Evolutionary conservation across 2,113 vertebrate genomes (phyloP).

Genomic region (Gnathonemus echidnorhynchus): DNA sequence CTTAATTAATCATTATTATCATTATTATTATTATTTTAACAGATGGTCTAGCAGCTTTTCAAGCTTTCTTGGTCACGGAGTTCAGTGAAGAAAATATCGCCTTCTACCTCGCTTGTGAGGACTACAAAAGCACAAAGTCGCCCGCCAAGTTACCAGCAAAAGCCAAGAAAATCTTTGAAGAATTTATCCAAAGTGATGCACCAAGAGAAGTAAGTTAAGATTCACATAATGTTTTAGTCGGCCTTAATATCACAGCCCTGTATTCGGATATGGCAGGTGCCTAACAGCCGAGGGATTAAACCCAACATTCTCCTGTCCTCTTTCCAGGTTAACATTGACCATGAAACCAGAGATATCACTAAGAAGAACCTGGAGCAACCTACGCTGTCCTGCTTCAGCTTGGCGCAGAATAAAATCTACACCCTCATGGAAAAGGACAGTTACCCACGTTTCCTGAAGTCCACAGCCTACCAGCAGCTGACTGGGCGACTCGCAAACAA

Average conservation of each 20-base stretch:
- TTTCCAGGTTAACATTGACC: slow-evolving; percentile 82
- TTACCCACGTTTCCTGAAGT: slow-evolving; percentile 83
- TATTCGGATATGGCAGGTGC: slow-evolving; percentile 21
- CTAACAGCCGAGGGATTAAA: slow-evolving; percentile 20
- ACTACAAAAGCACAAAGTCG: slow-evolving; percentile 71
- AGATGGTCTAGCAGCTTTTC: slow-evolving; percentile 83
- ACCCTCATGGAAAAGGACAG: slow-evolving; percentile 91
- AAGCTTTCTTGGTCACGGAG: slow-evolving; percentile 79
- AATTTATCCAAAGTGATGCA: slow-evolving; percentile 76
- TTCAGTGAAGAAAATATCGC: slow-evolving; percentile 93
- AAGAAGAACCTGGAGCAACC: slow-evolving; percentile 67
- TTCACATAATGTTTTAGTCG: background rate
- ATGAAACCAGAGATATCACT: slow-evolving; percentile 75
- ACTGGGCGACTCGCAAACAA: slow-evolving; percentile 22
- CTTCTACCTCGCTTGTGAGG: slow-evolving; percentile 92
- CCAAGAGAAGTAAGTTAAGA: slow-evolving; percentile 77
- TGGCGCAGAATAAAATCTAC: slow-evolving; percentile 77
- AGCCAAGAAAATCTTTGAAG: slow-evolving; percentile 83
- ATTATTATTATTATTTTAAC: slow-evolving; percentile 18
- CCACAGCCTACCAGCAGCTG: slow-evolving; percentile 53
- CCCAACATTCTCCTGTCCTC: background rate
- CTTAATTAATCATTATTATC: background rate
- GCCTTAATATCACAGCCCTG: background rate
- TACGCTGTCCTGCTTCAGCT: slow-evolving; percentile 62
- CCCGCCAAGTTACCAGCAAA: slow-evolving; percentile 68